phyloP scores from a whole-genome alignment of 2,797 vertebrate species.

The Enteromius paludinosus region DNA sequence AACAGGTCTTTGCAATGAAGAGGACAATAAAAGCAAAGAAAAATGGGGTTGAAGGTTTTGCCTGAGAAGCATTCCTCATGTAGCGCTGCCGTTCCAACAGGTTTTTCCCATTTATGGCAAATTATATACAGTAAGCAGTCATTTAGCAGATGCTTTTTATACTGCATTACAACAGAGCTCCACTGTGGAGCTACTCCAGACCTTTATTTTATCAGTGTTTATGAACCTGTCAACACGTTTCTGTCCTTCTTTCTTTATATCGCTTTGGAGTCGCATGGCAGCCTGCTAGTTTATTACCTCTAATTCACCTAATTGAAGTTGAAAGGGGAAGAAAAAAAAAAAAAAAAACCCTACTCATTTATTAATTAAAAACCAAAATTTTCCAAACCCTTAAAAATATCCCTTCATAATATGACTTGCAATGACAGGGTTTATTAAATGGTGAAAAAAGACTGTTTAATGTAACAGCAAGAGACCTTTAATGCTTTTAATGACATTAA shows the following conservation, averaged over 20 bases:
- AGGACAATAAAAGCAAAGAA: conserved; percentile 28
- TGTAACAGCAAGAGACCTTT: conserved; percentile 70
- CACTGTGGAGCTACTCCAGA: conserved; percentile 79
- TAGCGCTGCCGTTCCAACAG: conserved; percentile 78
- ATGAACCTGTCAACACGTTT: conserved; percentile 88
- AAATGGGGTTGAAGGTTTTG: conserved; percentile 8
- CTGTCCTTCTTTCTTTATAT: conserved; percentile 66
- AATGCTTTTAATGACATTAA: conserved; percentile 75
- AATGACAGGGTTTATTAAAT: conserved; percentile 64
- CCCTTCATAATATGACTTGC: conserved; percentile 63
- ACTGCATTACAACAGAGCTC: conserved; percentile 78
- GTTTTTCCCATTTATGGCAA: conserved; percentile 76
- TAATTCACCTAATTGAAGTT: conserved; percentile 74
- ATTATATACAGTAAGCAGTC: conserved; percentile 81
- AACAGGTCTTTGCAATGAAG: conserved; percentile 44
- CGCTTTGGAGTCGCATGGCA: conserved; percentile 67
- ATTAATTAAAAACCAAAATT: conserved; percentile 61
- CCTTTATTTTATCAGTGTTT: conserved; percentile 88
- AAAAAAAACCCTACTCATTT: conserved; percentile 56
- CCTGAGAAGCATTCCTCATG: conserved; percentile 52
- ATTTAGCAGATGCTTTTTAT: conserved; percentile 29
- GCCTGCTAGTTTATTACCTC: conserved; percentile 82
- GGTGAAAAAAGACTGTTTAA: conserved; percentile 70
- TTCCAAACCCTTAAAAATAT: conserved; percentile 60
- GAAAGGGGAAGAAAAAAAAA: not conserved